Conservation (phyloP, 1,140 invertebrate genomes). For the Caenorhabditis remanei region DNA sequence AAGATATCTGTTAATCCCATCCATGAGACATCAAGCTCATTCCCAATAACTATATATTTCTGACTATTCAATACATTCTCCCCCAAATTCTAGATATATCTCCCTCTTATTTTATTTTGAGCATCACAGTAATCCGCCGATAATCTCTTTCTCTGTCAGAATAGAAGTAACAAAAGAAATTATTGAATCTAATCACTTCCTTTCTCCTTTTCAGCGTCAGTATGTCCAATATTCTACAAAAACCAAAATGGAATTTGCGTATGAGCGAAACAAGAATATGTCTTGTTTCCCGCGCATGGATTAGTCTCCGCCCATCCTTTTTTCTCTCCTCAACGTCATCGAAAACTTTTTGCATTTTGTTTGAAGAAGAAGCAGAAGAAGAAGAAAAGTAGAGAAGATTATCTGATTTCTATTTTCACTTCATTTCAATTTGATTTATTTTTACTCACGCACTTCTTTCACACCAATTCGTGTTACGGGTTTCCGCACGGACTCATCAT, state of each 20-base stretch:
- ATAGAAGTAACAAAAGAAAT: neutral
- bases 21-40: no score
- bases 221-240: conserved; percentile 44
- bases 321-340: neutral
- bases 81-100: no score
- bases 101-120: no score
- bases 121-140: neutral
- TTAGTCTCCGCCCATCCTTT: conserved; percentile 31
- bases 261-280: neutral
- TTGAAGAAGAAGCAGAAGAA: neutral
- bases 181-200: neutral
- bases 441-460: neutral
- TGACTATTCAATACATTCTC: no score
- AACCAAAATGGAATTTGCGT: conserved; percentile 33
- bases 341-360: conserved; percentile 17
- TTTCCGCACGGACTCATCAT: neutral
- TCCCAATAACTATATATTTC: no score
- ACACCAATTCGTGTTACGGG: conserved; percentile 36
- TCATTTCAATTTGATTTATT: conserved; percentile 35
- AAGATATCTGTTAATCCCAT: no score
- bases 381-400: neutral
- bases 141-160: neutral
- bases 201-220: conserved; percentile 23
- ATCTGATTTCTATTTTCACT: conserved; percentile 48
- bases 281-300: conserved; percentile 5